Evolutionary conservation across 2,113 vertebrate genomes (phyloP).

Genomic region (Nanorana parkeri): DNA sequence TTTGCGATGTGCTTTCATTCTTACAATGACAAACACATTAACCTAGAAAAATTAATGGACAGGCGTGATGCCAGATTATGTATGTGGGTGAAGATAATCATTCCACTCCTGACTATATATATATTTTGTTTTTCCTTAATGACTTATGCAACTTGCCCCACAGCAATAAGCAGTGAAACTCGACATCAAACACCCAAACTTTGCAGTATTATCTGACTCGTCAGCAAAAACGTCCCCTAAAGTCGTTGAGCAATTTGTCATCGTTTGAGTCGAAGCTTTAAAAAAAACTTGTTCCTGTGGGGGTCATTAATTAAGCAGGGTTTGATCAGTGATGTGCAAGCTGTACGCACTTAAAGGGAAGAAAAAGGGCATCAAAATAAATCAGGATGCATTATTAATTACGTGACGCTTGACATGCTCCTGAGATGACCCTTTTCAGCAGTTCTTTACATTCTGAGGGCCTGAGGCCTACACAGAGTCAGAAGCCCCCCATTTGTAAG

Average conservation of each 20-base stretch:
- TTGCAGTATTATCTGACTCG: slow-evolving; percentile 53
- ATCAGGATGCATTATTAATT: not conserved
- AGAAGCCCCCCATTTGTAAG: too few species aligned
- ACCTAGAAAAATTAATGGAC: not conserved
- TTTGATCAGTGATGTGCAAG: not conserved
- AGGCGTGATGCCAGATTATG: not conserved
- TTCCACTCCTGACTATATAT: not conserved
- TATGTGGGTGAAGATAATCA: not conserved
- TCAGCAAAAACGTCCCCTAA: not conserved
- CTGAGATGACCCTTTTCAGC: not conserved
- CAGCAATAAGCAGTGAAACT: not conserved
- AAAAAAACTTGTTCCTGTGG: not conserved
- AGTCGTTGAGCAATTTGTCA: slow-evolving; percentile 13
- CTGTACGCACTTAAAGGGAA: not conserved
- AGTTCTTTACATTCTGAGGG: not conserved
- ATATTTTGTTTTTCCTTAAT: not conserved
- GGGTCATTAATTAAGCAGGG: slow-evolving; percentile 25
- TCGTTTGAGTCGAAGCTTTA: slow-evolving; percentile 19
- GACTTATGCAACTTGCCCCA: not conserved
- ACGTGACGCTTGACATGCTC: not conserved
- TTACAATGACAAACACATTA: not conserved
- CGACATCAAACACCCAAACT: slow-evolving; percentile 29
- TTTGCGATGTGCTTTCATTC: not conserved
- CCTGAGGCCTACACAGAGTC: too few species aligned
- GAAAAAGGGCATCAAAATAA: not conserved